Evolutionary conservation across 2,888 invertebrate species (phyloP), one percentile per base, ranked within the genome.

Genomic region (Adineta ricciae): DNA sequence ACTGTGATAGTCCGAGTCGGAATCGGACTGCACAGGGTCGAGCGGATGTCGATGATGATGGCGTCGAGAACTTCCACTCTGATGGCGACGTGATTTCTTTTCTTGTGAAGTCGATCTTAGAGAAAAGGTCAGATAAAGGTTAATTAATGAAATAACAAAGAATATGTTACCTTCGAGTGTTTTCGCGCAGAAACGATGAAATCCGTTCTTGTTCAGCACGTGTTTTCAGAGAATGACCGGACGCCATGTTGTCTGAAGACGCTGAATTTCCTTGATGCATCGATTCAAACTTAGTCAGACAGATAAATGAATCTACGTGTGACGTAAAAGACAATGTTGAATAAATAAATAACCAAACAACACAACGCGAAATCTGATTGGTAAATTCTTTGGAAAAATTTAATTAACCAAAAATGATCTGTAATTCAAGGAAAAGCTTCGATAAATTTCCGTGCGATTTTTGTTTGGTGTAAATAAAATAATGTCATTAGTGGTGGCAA

Each of bases 131-230:
- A 46, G 5, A 46, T 46, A 11, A 46, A 46, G 46, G 46, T 46
- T 46, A 46, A 46, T 46, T 46, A 46, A 46, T 46, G 46, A 46
- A 46, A 46, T 46, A 46, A 46, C 46, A 46, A 46, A 46, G 11
- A 8, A 46, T 46, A 46, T 11, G 11, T 64, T 64, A 64, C 64
- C 64, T 64, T 64, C 64, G 64, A 64, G 64, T 32, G 32, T 64
- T 64, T 32, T 64, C 64, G 16, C 27, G 32, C 16, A 64, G 64
- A 64, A 64, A 64, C 32, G 64, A 64, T 64, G 64, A 64, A 14
- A 64, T 64, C 14, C 64, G 64, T 32, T 64, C 64, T 64, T 64
- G 64, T 64, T 64, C 64, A 32, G 64, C 64, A 64, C n/a, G n/a
- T 27, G 64, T 64, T 64, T 64, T 64, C 3, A 64, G 2, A 2